Evolutionary conservation across 2,888 invertebrate species (phyloP).

Genomic region (Anthrax anthrax): DNA sequence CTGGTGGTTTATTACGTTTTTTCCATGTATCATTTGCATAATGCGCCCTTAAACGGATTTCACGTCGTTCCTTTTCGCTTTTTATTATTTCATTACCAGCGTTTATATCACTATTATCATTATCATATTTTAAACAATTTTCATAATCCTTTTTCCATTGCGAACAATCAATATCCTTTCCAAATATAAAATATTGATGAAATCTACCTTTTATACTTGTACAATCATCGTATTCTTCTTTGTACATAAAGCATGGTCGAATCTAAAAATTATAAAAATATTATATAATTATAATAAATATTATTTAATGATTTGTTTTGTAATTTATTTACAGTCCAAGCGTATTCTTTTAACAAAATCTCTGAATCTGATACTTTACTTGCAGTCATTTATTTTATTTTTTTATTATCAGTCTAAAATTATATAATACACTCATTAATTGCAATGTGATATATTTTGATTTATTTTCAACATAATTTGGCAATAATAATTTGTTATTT

Average conservation of each 20-base stretch:
- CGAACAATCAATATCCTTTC: conserved; percentile 55
- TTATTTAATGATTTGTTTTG: too few species aligned
- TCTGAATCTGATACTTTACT: too few species aligned
- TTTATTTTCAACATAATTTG: too few species aligned
- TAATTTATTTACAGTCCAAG: too few species aligned
- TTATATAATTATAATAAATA: too few species aligned
- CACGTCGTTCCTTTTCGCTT: conserved; percentile 54
- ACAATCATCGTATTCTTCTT: conserved; percentile 71
- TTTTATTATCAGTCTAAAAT: too few species aligned
- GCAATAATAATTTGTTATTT: too few species aligned
- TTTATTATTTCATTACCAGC: conserved; percentile 51
- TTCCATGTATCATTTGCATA: conserved; percentile 67
- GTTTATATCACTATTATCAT: conserved; percentile 41
- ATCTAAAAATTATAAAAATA: too few species aligned
- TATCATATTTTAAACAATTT: conserved; percentile 57
- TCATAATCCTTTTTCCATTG: conserved; percentile 66
- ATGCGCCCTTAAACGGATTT: conserved; percentile 49
- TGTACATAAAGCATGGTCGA: conserved; percentile 61
- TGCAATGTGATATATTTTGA: too few species aligned
- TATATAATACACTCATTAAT: too few species aligned
- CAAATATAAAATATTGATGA: conserved; percentile 74
- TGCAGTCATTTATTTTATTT: too few species aligned
- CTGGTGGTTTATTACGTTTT: conserved; percentile 56
- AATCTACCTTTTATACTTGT: conserved; percentile 58
- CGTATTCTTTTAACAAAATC: too few species aligned